phyloP scores from a whole-genome alignment of 2,797 vertebrate genomes.

The Anguilla obscura region DNA sequence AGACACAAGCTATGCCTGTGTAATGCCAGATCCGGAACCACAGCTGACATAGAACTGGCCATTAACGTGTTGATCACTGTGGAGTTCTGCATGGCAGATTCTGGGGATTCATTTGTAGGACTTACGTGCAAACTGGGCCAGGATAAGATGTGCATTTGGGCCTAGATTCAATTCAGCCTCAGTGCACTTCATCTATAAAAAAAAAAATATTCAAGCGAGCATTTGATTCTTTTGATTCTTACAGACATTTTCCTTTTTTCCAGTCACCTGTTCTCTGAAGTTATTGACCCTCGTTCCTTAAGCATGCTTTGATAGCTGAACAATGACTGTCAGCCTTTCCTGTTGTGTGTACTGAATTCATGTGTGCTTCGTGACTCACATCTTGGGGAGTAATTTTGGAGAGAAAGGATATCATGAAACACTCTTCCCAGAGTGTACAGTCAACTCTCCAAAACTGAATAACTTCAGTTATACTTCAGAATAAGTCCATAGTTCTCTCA shows the following conservation, averaged over 20 bases:
- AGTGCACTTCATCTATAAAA: neutral
- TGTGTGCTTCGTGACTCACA: neutral
- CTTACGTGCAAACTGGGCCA: neutral
- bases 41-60: neutral
- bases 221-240: neutral
- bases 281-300: neutral
- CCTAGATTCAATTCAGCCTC: neutral
- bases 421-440: neutral
- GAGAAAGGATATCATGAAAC: neutral
- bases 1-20: neutral
- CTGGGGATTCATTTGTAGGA: neutral
- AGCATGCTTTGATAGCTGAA: neutral
- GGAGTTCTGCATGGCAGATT: neutral
- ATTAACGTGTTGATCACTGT: neutral
- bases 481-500: conserved; percentile 45
- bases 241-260: neutral
- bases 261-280: neutral
- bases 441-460: conserved; percentile 46
- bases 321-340: neutral
- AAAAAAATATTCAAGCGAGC: neutral
- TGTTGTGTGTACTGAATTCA: neutral
- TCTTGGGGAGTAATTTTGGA: neutral
- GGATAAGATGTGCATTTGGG: neutral
- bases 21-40: neutral
- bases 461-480: conserved; percentile 39